Percentiles rank a stretch among this genome's conserved stretches.
These are phyloP conservation scores for Drosophila sucinea DNA, from an alignment of 1,140 invertebrate species.

Conservation along the genomic window DNA sequence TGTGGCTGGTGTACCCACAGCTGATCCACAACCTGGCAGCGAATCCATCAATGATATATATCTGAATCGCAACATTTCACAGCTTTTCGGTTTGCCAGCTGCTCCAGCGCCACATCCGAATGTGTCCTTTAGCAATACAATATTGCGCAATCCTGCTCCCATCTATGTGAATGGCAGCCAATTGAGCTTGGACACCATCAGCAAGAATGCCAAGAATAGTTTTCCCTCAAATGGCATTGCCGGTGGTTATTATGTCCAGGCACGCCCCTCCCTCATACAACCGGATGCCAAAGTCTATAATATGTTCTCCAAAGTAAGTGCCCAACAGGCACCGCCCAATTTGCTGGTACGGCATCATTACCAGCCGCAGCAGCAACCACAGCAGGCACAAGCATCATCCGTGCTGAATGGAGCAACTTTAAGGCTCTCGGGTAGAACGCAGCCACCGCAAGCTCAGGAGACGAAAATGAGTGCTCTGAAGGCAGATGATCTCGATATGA, in stretches of 20 bases:
- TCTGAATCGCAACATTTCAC: conserved; percentile 75
- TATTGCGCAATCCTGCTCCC: conserved; percentile 57
- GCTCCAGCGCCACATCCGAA: conserved; percentile 61
- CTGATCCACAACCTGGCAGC: conserved; percentile 32
- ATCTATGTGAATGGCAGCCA: conserved; percentile 76
- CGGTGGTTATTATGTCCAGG: conserved; percentile 71
- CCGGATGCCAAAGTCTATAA: conserved; percentile 76
- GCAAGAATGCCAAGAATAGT: conserved; percentile 67
- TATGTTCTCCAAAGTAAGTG: conserved; percentile 75
- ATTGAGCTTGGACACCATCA: conserved; percentile 62
- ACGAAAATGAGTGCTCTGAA: conserved; percentile 49
- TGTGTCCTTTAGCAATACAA: conserved; percentile 74
- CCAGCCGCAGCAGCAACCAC: conserved; percentile 41
- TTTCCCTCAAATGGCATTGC: conserved; percentile 31
- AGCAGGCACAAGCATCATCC: conserved; percentile 24
- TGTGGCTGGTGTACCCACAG: conserved; percentile 26
- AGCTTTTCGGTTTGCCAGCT: conserved; percentile 63
- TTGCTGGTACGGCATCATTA: conserved; percentile 65
- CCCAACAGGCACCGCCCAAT: conserved; percentile 53
- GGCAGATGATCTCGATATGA: conserved; percentile 85
- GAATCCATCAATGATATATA: conserved; percentile 82
- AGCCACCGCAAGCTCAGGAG: conserved; percentile 30
- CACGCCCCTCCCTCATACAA: conserved; percentile 53
- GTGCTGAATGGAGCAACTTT: conserved; percentile 42
- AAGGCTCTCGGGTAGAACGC: conserved; percentile 54